Evolutionary conservation across 2,888 invertebrate genomes (phyloP), one percentile per base, ranked within the genome.

Genomic region (Diaprepes abbreviatus): DNA sequence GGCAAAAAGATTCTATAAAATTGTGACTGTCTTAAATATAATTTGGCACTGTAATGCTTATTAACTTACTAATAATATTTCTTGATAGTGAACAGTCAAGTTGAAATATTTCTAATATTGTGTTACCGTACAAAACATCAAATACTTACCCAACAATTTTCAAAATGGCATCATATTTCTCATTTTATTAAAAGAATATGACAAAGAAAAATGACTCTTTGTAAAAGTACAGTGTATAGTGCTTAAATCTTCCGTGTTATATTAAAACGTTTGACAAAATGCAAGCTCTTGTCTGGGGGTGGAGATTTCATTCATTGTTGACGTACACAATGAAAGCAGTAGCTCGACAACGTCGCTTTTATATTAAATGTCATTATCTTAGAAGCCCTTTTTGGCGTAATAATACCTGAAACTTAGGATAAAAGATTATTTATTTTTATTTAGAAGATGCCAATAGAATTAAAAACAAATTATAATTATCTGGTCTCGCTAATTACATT

Each of bases 201-300:
- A 67, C 67, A 67, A 67, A 62, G 67, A 67, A 60, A 62, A 62
- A 67, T 67, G 43, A 62, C 24, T 45, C 38, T 66, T 66, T 66
- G 58, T 58, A 48, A 48, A 66, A 66, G 43, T 57, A 58, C 48
- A 74, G 73, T 74, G 75, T 72, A 60, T 73, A 71, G 74, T 73
- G 75, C 76, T 74, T 76, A 74, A 78, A 75, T 77, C 78, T 79
- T 79, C 50, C 60, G 62, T 67, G 67, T 80, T 80, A 79, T 80
- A 81, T 81, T 80, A 79, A 80, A 79, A 78, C 74, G 75, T 76
- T 77, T 79, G 80, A 80, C 79, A 80, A 79, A 79, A 77, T 78
- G 80, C 78, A 78, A 75, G 74, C 73, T 79, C 79, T 79, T 79
- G 79, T 78, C 48, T 80, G 80, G 79, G 80, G 78, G 78, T 75